A percentile compares a stretch with the other conserved stretches of the same genome.
Evolutionary conservation across 2,797 vertebrate species (phyloP).

Genomic region (Clarias laeviceps): DNA sequence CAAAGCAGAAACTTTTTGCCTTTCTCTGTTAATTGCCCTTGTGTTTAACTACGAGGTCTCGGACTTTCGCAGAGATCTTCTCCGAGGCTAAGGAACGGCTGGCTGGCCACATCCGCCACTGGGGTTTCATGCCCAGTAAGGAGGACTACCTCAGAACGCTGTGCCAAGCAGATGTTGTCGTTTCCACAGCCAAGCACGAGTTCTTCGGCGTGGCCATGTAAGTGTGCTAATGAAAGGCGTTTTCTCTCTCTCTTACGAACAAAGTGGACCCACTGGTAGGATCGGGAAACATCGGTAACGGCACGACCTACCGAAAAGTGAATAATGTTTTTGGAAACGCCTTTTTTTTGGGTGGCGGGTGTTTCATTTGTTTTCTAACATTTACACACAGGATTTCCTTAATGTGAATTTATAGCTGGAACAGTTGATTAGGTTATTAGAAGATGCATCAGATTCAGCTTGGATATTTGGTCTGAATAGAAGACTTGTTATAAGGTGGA

Average conservation of each 20-base stretch:
- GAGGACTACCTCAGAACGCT: conserved; percentile 86
- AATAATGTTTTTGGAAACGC: not conserved
- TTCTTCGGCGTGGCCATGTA: conserved; percentile 98
- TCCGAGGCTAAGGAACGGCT: conserved; percentile 77
- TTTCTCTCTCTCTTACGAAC: conserved; percentile 13
- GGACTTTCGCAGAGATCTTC: conserved; percentile 82
- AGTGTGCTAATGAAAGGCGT: conserved; percentile 68
- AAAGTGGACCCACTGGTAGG: conserved; percentile 4
- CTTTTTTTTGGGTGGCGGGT: not conserved
- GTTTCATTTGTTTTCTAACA: conserved; percentile 3
- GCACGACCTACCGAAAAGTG: not conserved
- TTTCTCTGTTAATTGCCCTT: conserved; percentile 45
- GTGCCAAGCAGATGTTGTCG: conserved; percentile 88
- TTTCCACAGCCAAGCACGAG: conserved; percentile 95
- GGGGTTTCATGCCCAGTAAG: conserved; percentile 89
- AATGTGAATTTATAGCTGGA: conserved; percentile 13
- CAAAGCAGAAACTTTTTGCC: conserved; percentile 43
- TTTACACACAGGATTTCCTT: conserved; percentile 5
- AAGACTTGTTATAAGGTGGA: not conserved
- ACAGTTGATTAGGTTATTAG: not conserved
- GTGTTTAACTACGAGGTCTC: conserved; percentile 38
- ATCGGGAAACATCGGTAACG: not conserved
- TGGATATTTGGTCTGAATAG: not conserved
- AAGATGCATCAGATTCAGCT: not conserved
- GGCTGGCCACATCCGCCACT: conserved; percentile 82